A percentile compares a stretch with the other conserved stretches of the same genome.
phyloP scores from a whole-genome alignment of 2,888 invertebrate genomes.

The Nomada fucata region DNA sequence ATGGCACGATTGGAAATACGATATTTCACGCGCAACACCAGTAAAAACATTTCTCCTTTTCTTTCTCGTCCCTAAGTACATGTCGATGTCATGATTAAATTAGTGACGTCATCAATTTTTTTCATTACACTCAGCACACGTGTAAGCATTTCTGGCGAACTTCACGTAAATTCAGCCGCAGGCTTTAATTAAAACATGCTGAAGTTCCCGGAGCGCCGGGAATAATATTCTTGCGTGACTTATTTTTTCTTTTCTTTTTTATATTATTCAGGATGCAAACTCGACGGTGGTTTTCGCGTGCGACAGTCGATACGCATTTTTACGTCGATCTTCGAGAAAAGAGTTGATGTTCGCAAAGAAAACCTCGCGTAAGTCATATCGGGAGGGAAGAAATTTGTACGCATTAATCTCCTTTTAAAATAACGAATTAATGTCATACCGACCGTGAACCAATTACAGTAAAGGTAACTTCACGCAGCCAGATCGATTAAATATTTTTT shows the following conservation, averaged over 20 bases:
- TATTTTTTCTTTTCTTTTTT: not conserved
- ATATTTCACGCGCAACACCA: not conserved
- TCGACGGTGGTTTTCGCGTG: not conserved
- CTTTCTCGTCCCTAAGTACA: not conserved
- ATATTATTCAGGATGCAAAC: not conserved
- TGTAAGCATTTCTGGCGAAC: slow-evolving; percentile 40
- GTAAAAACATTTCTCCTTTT: not conserved
- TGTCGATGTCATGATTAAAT: slow-evolving; percentile 9
- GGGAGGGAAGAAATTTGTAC: no score
- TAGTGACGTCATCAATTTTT: slow-evolving; percentile 30
- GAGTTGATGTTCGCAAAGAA: no score
- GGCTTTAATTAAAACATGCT: slow-evolving; percentile 44
- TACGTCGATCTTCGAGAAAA: not conserved
- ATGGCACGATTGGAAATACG: not conserved
- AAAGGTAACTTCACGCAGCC: no score
- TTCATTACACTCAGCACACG: slow-evolving; percentile 16
- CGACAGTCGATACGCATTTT: no score
- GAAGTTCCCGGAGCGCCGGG: slow-evolving; percentile 27
- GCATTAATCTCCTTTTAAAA: no score
- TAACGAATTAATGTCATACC: no score
- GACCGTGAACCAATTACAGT: no score
- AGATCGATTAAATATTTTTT: no score
- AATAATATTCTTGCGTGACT: slow-evolving; percentile 11
- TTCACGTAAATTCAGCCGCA: slow-evolving; percentile 41
- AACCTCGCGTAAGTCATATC: no score